A percentile compares a stretch with the other conserved stretches of the same genome.
Conservation (phyloP, 2,797 vertebrate species). For the Amniataba percoides region DNA sequence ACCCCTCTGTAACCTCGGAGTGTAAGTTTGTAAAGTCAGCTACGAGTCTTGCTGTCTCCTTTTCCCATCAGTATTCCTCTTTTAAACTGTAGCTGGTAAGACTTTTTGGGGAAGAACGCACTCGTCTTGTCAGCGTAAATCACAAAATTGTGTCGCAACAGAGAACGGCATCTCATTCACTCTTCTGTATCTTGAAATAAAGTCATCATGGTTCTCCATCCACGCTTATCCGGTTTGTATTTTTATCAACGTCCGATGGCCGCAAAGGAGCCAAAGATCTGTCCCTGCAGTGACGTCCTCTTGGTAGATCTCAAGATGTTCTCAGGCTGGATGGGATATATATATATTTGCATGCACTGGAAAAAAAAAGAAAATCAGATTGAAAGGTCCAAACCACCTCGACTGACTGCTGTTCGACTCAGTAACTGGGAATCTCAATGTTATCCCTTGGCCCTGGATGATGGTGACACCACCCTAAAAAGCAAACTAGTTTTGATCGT, state of each 20-base stretch:
- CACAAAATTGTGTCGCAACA: constrained; percentile 4
- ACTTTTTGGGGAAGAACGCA: constrained; percentile 25
- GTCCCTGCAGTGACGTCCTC: background rate
- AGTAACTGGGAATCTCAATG: too few relatives aligned
- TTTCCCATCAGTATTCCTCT: constrained; percentile 12
- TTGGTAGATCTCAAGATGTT: background rate
- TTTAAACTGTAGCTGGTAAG: constrained; percentile 2
- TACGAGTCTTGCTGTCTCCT: constrained; percentile 24
- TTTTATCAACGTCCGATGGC: background rate
- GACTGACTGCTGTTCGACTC: background rate
- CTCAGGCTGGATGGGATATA: background rate
- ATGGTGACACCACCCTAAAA: too few relatives aligned
- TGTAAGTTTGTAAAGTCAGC: constrained; percentile 26
- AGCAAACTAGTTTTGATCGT: too few relatives aligned
- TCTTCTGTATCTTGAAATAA: constrained; percentile 1
- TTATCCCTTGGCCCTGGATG: too few relatives aligned
- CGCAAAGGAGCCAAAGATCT: background rate
- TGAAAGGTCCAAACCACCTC: background rate
- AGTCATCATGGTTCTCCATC: background rate
- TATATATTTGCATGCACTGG: background rate
- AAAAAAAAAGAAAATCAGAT: background rate
- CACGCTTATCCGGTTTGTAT: background rate
- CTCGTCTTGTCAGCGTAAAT: constrained; percentile 36
- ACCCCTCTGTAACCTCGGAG: constrained; percentile 36
- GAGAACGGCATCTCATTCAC: background rate